These are phyloP conservation scores for Etia nguti DNA, from an alignment of 2,113 vertebrate species.

Conservation along the genomic window DNA sequence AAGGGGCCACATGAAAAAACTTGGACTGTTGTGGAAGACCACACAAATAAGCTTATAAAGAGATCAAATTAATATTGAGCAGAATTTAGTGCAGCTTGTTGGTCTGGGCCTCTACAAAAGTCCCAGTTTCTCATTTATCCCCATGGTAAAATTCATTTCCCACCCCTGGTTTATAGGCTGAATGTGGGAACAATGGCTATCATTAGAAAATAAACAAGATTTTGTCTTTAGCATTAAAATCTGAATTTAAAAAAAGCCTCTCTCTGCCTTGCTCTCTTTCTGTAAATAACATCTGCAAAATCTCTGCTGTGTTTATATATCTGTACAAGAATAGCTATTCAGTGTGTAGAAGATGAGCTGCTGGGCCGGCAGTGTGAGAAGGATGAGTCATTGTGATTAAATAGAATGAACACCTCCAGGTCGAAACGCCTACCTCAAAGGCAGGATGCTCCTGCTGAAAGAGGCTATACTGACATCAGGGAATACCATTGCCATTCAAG, in stretches of 20 bases:
- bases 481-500: not conserved
- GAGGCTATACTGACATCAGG: not conserved
- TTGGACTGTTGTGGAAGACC: not conserved
- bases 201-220: not conserved
- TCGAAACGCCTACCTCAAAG: not conserved
- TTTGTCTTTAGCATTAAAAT: not conserved
- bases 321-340: not conserved
- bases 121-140: not conserved
- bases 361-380: not conserved
- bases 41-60: not conserved
- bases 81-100: not conserved
- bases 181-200: not conserved
- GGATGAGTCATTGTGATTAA: not conserved
- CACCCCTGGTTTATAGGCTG: not conserved
- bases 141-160: not conserved
- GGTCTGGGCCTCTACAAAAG: not conserved
- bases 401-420: not conserved
- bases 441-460: not conserved
- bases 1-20: not conserved
- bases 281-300: fast-evolving
- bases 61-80: not conserved
- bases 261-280: not conserved
- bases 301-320: not conserved
- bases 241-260: not conserved
- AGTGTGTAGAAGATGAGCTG: not conserved